Evolutionary conservation across 1,140 invertebrate species (phyloP).

Genomic region (Monochamus saltuarius): DNA sequence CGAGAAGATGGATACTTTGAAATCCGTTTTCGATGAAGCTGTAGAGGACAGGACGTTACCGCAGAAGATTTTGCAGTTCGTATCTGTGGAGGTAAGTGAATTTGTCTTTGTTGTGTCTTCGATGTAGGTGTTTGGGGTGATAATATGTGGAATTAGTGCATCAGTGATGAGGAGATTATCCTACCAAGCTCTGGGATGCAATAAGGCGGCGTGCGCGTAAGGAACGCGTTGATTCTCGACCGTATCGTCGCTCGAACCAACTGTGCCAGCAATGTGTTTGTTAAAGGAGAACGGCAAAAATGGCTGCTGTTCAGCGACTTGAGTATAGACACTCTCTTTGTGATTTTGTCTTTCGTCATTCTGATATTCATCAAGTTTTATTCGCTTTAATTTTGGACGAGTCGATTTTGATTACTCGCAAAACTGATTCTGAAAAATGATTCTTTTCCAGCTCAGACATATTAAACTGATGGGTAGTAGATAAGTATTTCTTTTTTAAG

Average conservation of each 20-base stretch:
- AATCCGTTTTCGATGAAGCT: constrained; percentile 40
- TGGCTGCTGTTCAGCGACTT: constrained; percentile 3
- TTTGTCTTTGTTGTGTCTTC: constrained; percentile 5
- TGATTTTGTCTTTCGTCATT: constrained; percentile 1
- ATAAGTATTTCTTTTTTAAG: no score
- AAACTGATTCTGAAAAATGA: no score
- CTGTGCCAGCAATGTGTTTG: constrained; percentile 12
- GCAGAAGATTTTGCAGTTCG: constrained; percentile 35
- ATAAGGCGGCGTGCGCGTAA: constrained; percentile 26
- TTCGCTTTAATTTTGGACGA: neutral
- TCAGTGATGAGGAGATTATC: constrained; percentile 5
- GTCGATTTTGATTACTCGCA: neutral
- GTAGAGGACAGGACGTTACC: constrained; percentile 27
- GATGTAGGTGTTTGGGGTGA: neutral
- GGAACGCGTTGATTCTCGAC: constrained; percentile 32
- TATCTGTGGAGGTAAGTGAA: constrained; percentile 42
- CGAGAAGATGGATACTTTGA: constrained; percentile 38
- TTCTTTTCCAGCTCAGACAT: no score
- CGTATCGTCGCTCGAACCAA: constrained; percentile 24
- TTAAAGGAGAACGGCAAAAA: constrained; percentile 15
- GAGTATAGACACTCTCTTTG: neutral
- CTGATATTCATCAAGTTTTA: neutral
- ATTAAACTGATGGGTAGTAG: no score
- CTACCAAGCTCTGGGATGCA: constrained; percentile 6
- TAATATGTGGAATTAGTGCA: no score